Conservation (phyloP, 2,888 invertebrate genomes). For the Endotricha flammealis region DNA sequence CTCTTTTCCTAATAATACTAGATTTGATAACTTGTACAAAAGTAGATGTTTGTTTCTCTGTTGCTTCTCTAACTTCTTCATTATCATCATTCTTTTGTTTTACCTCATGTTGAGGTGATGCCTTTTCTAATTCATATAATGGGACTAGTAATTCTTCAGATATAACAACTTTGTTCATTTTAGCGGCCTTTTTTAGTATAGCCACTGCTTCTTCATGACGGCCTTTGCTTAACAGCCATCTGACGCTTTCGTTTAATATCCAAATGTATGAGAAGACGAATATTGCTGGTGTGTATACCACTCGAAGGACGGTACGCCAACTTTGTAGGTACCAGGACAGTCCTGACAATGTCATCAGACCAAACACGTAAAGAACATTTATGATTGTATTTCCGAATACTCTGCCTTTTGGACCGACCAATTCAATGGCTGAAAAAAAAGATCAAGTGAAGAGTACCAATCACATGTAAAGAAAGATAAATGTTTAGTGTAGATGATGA, state of each 20-base stretch:
- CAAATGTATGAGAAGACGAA: conserved; percentile 83
- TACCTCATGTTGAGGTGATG: conserved; percentile 16
- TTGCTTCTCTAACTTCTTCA: conserved; percentile 19
- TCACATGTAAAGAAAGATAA: no score
- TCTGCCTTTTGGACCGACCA: conserved; percentile 86
- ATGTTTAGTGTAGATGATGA: no score
- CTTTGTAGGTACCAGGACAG: conserved; percentile 83
- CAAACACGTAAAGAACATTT: conserved; percentile 84
- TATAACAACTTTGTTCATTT: conserved; percentile 77
- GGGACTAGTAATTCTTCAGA: conserved; percentile 57
- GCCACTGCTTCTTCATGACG: conserved; percentile 80
- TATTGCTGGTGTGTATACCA: conserved; percentile 84
- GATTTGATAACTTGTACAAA: conserved; percentile 72
- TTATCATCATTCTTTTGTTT: conserved; percentile 24
- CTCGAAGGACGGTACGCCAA: conserved; percentile 83
- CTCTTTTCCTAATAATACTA: conserved; percentile 72
- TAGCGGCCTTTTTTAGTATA: conserved; percentile 82
- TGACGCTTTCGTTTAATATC: conserved; percentile 84
- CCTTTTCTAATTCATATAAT: conserved; percentile 43
- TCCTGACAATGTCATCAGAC: conserved; percentile 82
- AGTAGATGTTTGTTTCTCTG: conserved; percentile 32
- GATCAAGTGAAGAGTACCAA: no score
- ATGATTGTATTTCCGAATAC: conserved; percentile 86
- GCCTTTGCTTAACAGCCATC: conserved; percentile 87
- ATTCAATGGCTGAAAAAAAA: conserved; percentile 82